Evolutionary conservation across 2,113 vertebrate species (phyloP), one percentile per base, ranked within the genome.

Genomic region (Pterocles burchelli): DNA sequence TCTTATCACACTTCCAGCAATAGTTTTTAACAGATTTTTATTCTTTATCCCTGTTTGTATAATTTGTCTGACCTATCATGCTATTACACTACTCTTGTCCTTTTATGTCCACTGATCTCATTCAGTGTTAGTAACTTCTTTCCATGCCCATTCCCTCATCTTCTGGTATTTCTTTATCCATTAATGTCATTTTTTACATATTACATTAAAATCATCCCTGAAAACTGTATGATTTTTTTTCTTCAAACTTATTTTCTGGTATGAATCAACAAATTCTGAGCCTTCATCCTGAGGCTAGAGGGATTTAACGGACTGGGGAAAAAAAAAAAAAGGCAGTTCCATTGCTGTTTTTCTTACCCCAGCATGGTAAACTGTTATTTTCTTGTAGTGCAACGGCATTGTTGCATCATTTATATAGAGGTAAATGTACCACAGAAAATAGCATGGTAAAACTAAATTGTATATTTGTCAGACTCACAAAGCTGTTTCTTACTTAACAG

Each of bases 401-500:
- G 38, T 36, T 58, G 43, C 6, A 79, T 49, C 70, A 52, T 79
- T 92, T 77, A 72, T 49, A 62, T 3, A 92, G 45, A 74, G 19
- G 51, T 88, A 94, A 96, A 76, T 51, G 28, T 61, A 61, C 13
- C 29, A 61, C 86, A 61, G 85, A 65, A 81, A 87, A 84, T 38
- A 77, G 41, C n/a, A 54, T 17, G 19, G 54, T 71, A 61, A 62
- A 36, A 89, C 8, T 71, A 70, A 66, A 89, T 38, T 51, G 24
- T 20, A 24, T 14, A 55, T 57, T 91, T 67, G 29, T 71, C 75
- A 91, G 61, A 81, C 7, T 90, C 65, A 81, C 46, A 76, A 88
- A 96, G 81, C 49, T 16, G 55, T 85, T 94, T 94, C 34, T 95
- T 94, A 91, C 57, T 92, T 89, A 89, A 95, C 13, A 71, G 17